Conservation (phyloP, 92 coral and sea anemone genomes). For the Actinostola sp. region DNA sequence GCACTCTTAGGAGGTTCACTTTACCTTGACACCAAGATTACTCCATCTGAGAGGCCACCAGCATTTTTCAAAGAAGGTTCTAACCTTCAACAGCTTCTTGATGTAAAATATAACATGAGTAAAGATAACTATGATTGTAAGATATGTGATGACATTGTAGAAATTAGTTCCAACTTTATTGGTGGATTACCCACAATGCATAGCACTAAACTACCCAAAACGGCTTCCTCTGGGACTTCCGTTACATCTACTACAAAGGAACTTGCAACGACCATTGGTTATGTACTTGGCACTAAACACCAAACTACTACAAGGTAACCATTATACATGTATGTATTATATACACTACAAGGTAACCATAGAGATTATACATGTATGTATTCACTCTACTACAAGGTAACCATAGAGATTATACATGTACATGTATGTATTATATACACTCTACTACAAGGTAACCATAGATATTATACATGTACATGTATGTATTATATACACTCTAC, state of each 20-base stretch:
- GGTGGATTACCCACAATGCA: neutral
- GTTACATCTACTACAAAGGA: neutral
- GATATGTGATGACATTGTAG: conserved; percentile 51
- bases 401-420: too few species aligned
- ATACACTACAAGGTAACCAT: too few species aligned
- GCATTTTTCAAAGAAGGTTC: conserved; percentile 80
- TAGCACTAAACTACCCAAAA: conserved; percentile 11
- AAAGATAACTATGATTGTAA: conserved; percentile 56
- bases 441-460: too few species aligned
- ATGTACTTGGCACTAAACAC: too few species aligned
- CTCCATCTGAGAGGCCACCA: conserved; percentile 78
- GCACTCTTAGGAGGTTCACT: conserved; percentile 44
- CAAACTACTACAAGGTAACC: too few species aligned
- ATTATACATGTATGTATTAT: too few species aligned
- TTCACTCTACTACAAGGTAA: too few species aligned
- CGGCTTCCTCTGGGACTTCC: neutral
- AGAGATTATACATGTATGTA: too few species aligned
- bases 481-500: too few species aligned
- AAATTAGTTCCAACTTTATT: conserved; percentile 20
- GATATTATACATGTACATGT: too few species aligned
- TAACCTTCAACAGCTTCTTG: conserved; percentile 81
- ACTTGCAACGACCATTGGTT: neutral
- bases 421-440: too few species aligned
- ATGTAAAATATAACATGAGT: conserved; percentile 80
- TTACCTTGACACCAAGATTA: conserved; percentile 60